phyloP scores from a whole-genome alignment of 2,797 vertebrate genomes.

The Coccyzus lansbergi region DNA sequence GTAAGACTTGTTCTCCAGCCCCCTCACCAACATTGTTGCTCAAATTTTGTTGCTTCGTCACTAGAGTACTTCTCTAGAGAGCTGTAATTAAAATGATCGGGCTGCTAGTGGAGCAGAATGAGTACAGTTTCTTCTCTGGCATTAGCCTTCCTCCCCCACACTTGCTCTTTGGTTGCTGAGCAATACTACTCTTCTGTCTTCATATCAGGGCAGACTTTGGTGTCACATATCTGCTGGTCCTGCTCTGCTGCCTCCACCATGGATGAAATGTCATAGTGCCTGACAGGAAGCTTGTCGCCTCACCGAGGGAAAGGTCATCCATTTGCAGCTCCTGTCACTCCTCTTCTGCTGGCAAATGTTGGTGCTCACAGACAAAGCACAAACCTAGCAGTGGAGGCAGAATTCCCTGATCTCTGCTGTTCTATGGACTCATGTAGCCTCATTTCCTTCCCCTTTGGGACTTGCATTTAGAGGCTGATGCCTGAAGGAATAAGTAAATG shows the following conservation, averaged over 20 bases:
- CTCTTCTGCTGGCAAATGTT: background rate
- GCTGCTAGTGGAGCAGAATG: background rate
- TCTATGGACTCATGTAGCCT: fast-evolving
- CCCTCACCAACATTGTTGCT: no score
- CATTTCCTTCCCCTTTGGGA: background rate
- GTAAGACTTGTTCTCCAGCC: no score
- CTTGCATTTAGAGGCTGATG: background rate
- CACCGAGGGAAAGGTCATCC: background rate
- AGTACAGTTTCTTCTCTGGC: background rate
- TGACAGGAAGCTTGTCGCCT: background rate
- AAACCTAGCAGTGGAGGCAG: background rate
- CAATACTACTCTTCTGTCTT: background rate
- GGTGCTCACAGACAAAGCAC: background rate
- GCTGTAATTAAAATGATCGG: background rate
- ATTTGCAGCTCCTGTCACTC: background rate
- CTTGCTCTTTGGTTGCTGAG: background rate
- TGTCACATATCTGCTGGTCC: background rate
- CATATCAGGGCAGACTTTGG: background rate
- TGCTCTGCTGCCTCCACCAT: background rate
- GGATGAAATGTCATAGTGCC: background rate
- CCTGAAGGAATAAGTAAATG: background rate
- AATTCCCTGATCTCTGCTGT: no score
- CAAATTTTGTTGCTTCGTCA: no score
- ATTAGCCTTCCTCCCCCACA: background rate
- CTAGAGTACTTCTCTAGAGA: background rate